A percentile compares a stretch with the other conserved stretches of the same genome.
These are phyloP conservation scores for Seladonia tumulorum DNA, from an alignment of 2,888 invertebrate species.

Conservation along the genomic window DNA sequence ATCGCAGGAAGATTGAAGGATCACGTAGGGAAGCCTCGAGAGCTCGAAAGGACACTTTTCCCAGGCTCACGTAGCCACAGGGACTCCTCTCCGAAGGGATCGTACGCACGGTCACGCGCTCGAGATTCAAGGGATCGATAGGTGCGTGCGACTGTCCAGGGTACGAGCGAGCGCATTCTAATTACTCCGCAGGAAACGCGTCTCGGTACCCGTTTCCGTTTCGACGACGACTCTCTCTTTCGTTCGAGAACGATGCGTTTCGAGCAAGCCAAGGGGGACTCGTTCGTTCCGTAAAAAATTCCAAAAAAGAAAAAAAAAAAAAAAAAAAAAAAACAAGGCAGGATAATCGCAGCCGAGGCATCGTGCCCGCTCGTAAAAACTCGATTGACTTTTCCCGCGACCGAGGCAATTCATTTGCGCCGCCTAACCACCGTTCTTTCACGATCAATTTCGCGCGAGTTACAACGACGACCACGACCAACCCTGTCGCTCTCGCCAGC, in stretches of 20 bases:
- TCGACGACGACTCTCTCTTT: not conserved
- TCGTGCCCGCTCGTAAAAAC: conserved; percentile 3
- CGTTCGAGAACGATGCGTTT: not conserved
- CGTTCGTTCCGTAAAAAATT: not conserved
- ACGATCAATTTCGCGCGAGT: conserved; percentile 25
- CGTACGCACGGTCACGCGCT: conserved; percentile 1
- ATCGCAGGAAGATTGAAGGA: not conserved
- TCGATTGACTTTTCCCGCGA: conserved; percentile 15
- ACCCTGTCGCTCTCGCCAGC: not conserved
- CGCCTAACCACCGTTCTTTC: conserved; percentile 18
- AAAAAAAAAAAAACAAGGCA: not conserved
- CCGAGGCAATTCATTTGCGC: conserved; percentile 26
- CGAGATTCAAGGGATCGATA: not conserved
- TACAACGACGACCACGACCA: not conserved
- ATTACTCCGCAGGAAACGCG: not conserved
- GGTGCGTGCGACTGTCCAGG: not conserved
- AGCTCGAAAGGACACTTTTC: not conserved
- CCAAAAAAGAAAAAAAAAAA: not conserved
- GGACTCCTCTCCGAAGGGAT: not conserved
- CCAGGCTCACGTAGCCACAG: not conserved
- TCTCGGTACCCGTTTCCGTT: conserved; percentile 2
- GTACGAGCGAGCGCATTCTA: not conserved
- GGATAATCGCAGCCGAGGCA: not conserved
- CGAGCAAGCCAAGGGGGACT: not conserved
- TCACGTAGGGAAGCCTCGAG: not conserved